Base-by-base conservation (phyloP, 2,888 invertebrate species). In the Hypercompe scribonia region DNA sequence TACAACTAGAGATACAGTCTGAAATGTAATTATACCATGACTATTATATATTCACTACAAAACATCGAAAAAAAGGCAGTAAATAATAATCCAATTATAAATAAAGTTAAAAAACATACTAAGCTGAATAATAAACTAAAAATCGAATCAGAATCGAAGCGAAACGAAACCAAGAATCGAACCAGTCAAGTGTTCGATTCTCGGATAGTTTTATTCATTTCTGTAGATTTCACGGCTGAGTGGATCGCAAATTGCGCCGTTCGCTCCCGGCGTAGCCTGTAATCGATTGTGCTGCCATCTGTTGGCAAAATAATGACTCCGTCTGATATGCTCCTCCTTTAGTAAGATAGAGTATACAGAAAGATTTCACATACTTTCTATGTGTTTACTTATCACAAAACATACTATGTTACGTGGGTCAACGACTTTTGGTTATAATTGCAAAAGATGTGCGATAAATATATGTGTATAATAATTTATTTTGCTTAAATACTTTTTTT, bases 271-370 rank as follows among this genome's bases (percentile, higher is more conserved):
- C 87, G 88, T 91, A 90, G 88, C 85, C 81, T 88, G 91, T 91
- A 93, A 94, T 94, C 93, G 94, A 94, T 94, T 94, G 93, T 91
- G 91, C 94, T 92, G 93, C 95, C 95, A 94, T 95, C 95, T 94
- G 94, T 93, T 94, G 93, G 94, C 90, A 92, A 93, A 94, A 94
- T 94, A 94, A 94, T 94, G 94, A 94, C 93, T 92, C 89, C 90
- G 93, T 92, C 94, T 93, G 93, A 93, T 92, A 92, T 93, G 92
- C 90, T 88, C 82, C 87, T 88, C 90, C 89, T 90, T 90, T 92
- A 88, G 90, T 89, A 88, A 84, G 82, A 76, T 73, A 78, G 70
- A 80, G 91, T 89, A 90, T 88, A 90, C 75, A 82, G 58, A 50
- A 81, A 79, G 78, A 68, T 75, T 74, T 54, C 46, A 80, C 75